Base-by-base conservation (phyloP, 2,888 invertebrate species). In the Orchesella flavescens region DNA sequence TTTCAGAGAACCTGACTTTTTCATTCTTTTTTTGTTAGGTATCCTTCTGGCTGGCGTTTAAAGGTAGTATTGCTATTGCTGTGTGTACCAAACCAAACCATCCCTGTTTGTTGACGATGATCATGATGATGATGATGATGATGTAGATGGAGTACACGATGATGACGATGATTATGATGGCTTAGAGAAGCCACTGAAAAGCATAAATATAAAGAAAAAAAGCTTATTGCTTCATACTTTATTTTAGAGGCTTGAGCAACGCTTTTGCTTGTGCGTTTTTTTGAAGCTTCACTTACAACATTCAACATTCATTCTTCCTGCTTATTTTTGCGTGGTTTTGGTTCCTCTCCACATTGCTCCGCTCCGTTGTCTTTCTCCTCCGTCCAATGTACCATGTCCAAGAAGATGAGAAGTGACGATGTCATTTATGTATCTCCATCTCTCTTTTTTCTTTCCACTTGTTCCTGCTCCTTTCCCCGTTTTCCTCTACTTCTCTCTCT, bases 321-420 rank as follows among this genome's bases (percentile, higher is more conserved):
- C 57, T 76, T 71, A 55, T 34, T 71, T 57, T 74, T 49, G 44
- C 53, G 59, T 44, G 34, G 44, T 57, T 46, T 17, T 69, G 63
- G 61, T 66, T 66, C 66, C 57, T 75, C 34, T 34, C 15, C 34
- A n/a, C 17, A 46, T 17, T 46, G 1, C 24, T 65, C 57, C 46
- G 53, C 44, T 12, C 24, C 23, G 19, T 57, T 73, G 65, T 65
- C 63, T 65, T 49, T 46, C 71, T 68, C 17, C 59, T 63, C 61
- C 69, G 75, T 49, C 59, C 24, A 34, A 63, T 23, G 24, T 63
- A 7, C 72, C 80, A 80, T 81, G 81, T 81, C 81, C 75, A 55
- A 46, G 49, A 83, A 82, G 86, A 88, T 88, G 88, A 88, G 88
- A 88, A 88, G 86, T 84, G 86, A 88, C 86, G 88, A 87, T 87